Evolutionary conservation across 2,888 invertebrate species (phyloP).

Genomic region (Acanthosepion lycidas): DNA sequence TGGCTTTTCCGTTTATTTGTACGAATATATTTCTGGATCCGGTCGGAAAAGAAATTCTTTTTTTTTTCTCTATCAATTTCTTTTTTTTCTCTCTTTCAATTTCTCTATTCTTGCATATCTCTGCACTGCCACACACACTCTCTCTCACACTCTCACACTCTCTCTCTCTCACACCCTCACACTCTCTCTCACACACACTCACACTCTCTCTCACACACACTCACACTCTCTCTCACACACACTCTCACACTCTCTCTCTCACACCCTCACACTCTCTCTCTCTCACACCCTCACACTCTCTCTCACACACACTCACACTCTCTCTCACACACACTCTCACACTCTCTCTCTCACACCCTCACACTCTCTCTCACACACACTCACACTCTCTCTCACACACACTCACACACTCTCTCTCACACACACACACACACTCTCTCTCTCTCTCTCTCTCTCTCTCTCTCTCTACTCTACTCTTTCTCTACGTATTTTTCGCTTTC

Average conservation of each 20-base stretch:
- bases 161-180: not conserved
- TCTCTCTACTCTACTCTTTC: not conserved
- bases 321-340: not conserved
- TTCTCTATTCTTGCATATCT: not conserved
- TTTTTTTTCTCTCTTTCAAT: not conserved
- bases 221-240: not conserved
- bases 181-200: not conserved
- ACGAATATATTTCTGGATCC: not conserved
- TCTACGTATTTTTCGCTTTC: not conserved
- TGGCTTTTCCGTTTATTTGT: not conserved
- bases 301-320: not conserved
- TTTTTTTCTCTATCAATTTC: not conserved
- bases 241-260: not conserved
- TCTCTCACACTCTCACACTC: not conserved
- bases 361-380: too few species aligned
- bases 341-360: not conserved
- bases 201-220: too few species aligned
- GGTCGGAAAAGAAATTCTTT: not conserved
- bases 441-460: not conserved
- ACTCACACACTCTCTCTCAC: rapidly evolving
- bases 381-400: not conserved
- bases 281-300: not conserved
- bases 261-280: not conserved
- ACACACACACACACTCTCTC: not conserved
- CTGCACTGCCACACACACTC: not conserved